Conservation (phyloP, 2,888 invertebrate genomes). For the Nephrotoma appendiculata region DNA sequence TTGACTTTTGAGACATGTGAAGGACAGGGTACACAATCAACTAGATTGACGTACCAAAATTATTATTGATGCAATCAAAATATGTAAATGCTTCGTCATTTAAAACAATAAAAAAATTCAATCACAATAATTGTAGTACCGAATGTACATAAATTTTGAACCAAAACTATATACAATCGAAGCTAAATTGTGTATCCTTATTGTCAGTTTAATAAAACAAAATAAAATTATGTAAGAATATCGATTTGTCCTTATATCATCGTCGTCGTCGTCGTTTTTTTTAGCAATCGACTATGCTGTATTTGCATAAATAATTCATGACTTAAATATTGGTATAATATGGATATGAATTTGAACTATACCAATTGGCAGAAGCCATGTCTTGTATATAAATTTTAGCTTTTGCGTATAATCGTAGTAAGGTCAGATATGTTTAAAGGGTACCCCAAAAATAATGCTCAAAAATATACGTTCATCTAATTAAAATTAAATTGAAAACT, state of each 20-base stretch:
- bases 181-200: neutral
- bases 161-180: neutral
- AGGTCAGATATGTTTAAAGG: neutral
- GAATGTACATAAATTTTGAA: neutral
- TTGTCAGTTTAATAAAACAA: neutral
- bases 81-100: neutral
- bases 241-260: neutral
- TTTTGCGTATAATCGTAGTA: neutral
- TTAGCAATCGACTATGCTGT: neutral
- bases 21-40: neutral
- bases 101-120: neutral
- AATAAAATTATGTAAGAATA: neutral
- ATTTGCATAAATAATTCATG: neutral
- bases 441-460: too few species aligned
- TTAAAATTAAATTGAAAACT: too few species aligned
- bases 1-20: neutral
- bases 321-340: neutral
- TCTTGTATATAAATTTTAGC: neutral
- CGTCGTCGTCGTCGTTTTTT: neutral
- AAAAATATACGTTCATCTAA: too few species aligned
- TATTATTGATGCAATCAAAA: neutral
- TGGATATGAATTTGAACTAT: neutral
- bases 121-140: neutral
- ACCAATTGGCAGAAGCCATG: neutral
- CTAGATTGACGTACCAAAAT: neutral